phyloP scores from a whole-genome alignment of 2,113 vertebrate genomes.

The Balaenoptera acutorostrata region DNA sequence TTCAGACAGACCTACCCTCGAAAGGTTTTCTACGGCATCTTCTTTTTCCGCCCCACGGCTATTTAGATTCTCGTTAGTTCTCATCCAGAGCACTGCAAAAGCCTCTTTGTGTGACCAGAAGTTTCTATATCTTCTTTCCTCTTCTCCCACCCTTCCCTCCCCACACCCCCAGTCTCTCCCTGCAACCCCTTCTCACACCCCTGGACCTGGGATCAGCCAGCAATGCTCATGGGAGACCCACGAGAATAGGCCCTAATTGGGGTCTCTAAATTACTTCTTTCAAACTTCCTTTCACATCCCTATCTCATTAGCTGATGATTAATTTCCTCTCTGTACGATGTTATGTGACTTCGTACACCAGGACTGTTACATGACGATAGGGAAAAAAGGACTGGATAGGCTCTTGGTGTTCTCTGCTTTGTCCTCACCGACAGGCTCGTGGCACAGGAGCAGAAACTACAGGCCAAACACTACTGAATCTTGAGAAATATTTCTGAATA shows the following conservation, averaged over 20 bases:
- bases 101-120: neutral
- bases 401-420: neutral
- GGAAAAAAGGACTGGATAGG: neutral
- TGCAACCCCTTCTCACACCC: neutral
- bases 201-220: neutral
- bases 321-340: conserved; percentile 50
- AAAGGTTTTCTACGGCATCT: neutral
- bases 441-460: neutral
- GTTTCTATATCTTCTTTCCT: neutral
- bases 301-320: conserved; percentile 53
- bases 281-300: conserved; percentile 43
- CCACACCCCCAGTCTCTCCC: rapidly evolving
- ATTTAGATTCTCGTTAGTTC: neutral
- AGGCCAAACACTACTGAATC: rapidly evolving
- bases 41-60: neutral
- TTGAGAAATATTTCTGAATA: neutral
- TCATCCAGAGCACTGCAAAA: neutral
- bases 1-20: neutral
- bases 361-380: conserved; percentile 24
- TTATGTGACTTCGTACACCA: conserved; percentile 36
- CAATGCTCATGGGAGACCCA: neutral
- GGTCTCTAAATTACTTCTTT: conserved; percentile 52
- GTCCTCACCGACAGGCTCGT: neutral
- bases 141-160: too few species aligned
- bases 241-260: conserved; percentile 13